Percentiles rank a stretch among this genome's conserved stretches.
phyloP scores from a whole-genome alignment of 2,113 vertebrate genomes.

The Ivindomyrus marchei region DNA sequence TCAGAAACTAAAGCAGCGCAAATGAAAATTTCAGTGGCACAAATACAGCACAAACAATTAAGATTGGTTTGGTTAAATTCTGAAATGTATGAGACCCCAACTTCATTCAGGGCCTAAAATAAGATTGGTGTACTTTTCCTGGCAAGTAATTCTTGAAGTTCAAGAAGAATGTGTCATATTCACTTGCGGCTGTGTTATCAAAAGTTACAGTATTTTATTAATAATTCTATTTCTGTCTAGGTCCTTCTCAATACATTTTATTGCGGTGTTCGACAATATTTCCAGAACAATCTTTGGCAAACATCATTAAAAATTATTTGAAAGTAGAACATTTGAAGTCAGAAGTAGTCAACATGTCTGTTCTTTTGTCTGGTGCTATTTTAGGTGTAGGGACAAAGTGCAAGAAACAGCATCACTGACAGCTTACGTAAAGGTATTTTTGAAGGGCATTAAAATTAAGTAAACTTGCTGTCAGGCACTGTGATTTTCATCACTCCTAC shows the following conservation, averaged over 20 bases:
- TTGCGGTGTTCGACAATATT: not conserved
- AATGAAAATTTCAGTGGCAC: not conserved
- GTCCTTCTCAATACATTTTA: not conserved
- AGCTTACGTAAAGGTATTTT: not conserved
- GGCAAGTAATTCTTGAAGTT: not conserved
- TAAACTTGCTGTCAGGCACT: not conserved
- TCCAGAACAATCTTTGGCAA: not conserved
- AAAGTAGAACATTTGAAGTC: not conserved
- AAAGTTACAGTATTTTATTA: not conserved
- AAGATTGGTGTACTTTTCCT: not conserved
- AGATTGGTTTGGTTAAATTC: not conserved
- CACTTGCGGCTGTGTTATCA: not conserved
- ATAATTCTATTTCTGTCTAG: not conserved
- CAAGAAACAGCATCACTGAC: not conserved
- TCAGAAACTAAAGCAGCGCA: not conserved
- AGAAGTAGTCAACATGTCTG: not conserved
- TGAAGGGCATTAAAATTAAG: not conserved
- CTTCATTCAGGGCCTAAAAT: not conserved
- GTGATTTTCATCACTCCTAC: not conserved
- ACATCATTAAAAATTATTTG: not conserved
- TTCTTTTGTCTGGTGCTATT: constrained; percentile 6
- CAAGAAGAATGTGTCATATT: not conserved
- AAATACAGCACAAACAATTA: not conserved
- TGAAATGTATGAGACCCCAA: not conserved
- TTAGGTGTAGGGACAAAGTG: not conserved